Percentiles rank a stretch among this genome's conserved stretches.
Conservation (phyloP, 2,113 vertebrate species). For the Lophius piscatorius region DNA sequence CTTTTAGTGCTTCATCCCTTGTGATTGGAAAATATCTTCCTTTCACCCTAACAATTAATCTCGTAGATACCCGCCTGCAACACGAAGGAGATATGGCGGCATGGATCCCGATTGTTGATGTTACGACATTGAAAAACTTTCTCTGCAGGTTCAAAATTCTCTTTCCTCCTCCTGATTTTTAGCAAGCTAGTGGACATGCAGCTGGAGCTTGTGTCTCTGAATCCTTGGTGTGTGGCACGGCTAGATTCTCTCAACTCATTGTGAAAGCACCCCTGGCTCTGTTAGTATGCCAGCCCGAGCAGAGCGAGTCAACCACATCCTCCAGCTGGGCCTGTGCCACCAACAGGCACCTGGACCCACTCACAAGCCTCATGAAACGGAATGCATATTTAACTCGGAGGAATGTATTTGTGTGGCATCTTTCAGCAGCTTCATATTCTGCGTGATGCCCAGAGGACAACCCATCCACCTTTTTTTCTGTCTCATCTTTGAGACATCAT, state of each 20-base stretch:
- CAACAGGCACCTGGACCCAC: constrained; percentile 73
- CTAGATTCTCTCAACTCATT: constrained; percentile 65
- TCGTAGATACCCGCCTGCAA: neutral
- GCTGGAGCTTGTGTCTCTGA: constrained; percentile 63
- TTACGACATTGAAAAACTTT: constrained; percentile 26
- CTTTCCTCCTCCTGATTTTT: too few relatives aligned
- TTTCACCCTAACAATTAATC: constrained; percentile 28
- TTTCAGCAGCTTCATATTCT: constrained; percentile 1
- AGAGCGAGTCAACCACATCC: constrained; percentile 68
- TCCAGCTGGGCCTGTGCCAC: constrained; percentile 76
- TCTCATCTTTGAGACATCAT: constrained; percentile 21
- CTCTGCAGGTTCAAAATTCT: constrained; percentile 35
- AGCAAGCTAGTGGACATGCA: constrained; percentile 56
- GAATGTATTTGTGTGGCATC: constrained; percentile 28
- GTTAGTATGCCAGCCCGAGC: constrained; percentile 75
- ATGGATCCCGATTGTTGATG: constrained; percentile 9
- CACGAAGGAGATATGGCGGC: neutral
- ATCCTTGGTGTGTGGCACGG: constrained; percentile 43
- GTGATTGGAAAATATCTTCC: constrained; percentile 40
- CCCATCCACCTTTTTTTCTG: constrained; percentile 8
- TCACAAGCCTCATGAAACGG: constrained; percentile 52
- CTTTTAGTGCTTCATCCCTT: constrained; percentile 48
- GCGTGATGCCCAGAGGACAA: neutral
- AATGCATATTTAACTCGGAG: constrained; percentile 62
- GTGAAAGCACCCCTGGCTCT: constrained; percentile 74